Evolutionary conservation across 2,113 vertebrate genomes (phyloP).

Genomic region (Chaenogobius annularis): DNA sequence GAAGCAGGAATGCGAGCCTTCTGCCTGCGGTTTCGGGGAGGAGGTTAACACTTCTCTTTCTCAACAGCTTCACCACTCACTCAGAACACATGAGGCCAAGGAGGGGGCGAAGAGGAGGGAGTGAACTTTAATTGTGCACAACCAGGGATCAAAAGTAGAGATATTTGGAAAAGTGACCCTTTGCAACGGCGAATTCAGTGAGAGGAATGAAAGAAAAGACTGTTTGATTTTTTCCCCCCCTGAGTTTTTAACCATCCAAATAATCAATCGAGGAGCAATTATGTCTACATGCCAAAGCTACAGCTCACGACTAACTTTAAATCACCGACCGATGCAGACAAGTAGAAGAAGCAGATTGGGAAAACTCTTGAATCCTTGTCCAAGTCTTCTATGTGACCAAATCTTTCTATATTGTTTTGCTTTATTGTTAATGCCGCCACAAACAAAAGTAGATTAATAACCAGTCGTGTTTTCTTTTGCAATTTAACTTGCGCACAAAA

Average conservation of each 20-base stretch:
- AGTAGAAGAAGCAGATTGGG: too few species aligned
- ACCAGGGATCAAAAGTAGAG: conserved; percentile 58
- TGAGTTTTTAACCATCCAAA: too few species aligned
- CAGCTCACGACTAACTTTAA: too few species aligned
- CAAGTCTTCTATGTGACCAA: not conserved
- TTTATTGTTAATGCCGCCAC: not conserved
- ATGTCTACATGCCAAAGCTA: too few species aligned
- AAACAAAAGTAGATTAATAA: conserved; percentile 13
- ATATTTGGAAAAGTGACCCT: conserved; percentile 39
- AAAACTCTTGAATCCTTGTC: not conserved
- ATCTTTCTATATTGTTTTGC: not conserved
- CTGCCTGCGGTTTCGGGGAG: conserved; percentile 74
- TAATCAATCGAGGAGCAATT: too few species aligned
- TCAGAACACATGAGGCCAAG: conserved; percentile 62
- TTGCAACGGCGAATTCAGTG: conserved; percentile 9
- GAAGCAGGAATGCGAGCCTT: conserved; percentile 74
- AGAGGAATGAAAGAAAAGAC: not conserved
- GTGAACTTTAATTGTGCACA: conserved; percentile 69
- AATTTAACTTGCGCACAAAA: conserved; percentile 14
- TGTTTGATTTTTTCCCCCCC: not conserved
- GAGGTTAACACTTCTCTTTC: conserved; percentile 76
- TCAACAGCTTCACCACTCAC: conserved; percentile 68
- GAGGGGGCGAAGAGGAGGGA: conserved; percentile 43
- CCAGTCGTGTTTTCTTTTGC: conserved; percentile 35
- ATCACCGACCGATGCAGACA: too few species aligned